phyloP scores from a whole-genome alignment of 1,140 invertebrate genomes.

The Lordiphosa mommai region DNA sequence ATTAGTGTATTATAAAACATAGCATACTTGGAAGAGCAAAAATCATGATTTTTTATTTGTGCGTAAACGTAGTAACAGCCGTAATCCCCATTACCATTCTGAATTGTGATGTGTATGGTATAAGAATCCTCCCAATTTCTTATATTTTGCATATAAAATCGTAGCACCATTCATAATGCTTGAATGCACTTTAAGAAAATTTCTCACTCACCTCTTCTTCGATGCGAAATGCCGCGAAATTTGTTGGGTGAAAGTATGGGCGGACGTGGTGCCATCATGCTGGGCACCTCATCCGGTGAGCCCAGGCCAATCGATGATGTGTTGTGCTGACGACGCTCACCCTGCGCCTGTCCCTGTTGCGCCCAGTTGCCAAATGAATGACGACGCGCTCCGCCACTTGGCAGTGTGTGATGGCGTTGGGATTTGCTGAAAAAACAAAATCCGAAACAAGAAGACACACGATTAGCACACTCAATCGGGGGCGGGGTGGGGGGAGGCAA shows the following conservation, averaged over 20 bases:
- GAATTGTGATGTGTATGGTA: no score
- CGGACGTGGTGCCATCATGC: conserved; percentile 73
- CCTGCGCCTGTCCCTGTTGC: conserved; percentile 31
- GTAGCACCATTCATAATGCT: conserved; percentile 6
- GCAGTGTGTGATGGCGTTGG: conserved; percentile 71
- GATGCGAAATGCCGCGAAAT: conserved; percentile 63
- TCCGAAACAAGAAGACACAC: conserved; percentile 19
- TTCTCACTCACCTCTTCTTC: conserved; percentile 67
- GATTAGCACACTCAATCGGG: conserved; percentile 60
- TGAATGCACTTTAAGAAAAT: neutral
- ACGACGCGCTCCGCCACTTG: conserved; percentile 65
- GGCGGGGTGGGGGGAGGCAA: conserved; percentile 29
- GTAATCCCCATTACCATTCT: no score
- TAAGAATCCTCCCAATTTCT: no score
- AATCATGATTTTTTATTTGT: no score
- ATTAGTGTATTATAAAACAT: no score
- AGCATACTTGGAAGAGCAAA: no score
- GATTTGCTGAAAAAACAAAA: conserved; percentile 44
- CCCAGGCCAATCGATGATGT: conserved; percentile 51
- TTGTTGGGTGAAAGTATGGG: conserved; percentile 69
- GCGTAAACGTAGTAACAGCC: no score
- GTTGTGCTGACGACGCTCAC: conserved; percentile 37
- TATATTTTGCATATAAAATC: conserved; percentile 1
- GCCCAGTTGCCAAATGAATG: conserved; percentile 77
- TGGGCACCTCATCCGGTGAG: conserved; percentile 75